These are phyloP conservation scores for Drosophila pseudotalamancana DNA, from an alignment of 2,888 invertebrate genomes.

Conservation along the genomic window DNA sequence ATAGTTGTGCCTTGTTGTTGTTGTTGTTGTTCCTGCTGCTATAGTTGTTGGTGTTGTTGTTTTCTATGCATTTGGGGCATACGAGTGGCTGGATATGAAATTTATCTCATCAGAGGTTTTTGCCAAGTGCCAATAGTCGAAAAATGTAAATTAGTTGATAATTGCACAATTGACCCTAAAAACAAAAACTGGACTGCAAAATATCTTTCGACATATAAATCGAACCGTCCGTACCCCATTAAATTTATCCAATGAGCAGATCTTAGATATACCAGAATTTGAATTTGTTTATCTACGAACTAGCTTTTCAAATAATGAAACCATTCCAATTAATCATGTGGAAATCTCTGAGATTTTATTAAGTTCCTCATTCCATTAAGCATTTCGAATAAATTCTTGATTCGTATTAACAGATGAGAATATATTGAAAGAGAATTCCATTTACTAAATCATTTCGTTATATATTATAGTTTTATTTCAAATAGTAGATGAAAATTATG, in stretches of 20 bases:
- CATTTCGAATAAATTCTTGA: too few relatives aligned
- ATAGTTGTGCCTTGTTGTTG: constrained; percentile 20
- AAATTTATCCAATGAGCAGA: neutral
- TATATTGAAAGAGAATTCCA: too few relatives aligned
- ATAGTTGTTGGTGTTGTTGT: neutral
- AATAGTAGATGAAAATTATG: too few relatives aligned
- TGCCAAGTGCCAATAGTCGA: constrained; percentile 34
- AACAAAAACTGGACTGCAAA: constrained; percentile 3
- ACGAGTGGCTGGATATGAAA: constrained; percentile 12
- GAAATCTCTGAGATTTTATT: too few relatives aligned
- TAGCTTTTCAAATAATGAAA: too few relatives aligned
- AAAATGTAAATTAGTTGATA: constrained; percentile 45
- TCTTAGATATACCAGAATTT: neutral
- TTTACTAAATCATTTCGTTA: too few relatives aligned
- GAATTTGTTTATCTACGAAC: too few relatives aligned
- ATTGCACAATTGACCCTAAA: constrained; percentile 17
- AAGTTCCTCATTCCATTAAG: too few relatives aligned
- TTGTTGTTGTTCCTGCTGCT: constrained; percentile 9
- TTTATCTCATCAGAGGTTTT: constrained; percentile 12
- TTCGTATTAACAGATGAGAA: too few relatives aligned
- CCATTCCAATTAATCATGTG: too few relatives aligned
- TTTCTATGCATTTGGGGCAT: constrained; percentile 17
- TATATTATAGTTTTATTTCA: too few relatives aligned
- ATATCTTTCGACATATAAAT: neutral
- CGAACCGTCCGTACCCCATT: neutral